Conservation (phyloP, 2,113 vertebrate species). For the Lamprologus tigripictilis region DNA sequence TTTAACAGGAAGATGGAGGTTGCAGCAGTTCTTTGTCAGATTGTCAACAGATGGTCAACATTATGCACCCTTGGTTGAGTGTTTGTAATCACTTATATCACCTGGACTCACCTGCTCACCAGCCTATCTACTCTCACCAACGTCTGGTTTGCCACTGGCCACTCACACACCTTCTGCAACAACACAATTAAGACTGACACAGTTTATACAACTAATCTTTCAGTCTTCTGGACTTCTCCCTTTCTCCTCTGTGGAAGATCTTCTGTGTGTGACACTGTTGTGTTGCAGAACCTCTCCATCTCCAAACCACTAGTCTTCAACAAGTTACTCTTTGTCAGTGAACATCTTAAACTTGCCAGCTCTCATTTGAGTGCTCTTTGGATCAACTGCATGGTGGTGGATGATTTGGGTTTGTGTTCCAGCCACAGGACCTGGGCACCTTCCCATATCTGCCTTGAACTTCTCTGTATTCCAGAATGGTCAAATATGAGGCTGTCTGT, state of each 20-base stretch:
- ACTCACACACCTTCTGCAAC: background rate
- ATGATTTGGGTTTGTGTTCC: background rate
- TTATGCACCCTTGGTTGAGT: background rate
- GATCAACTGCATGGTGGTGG: background rate
- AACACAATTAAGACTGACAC: background rate
- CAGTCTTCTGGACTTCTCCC: background rate
- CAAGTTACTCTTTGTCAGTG: background rate
- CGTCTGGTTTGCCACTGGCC: background rate
- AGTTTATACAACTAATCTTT: background rate
- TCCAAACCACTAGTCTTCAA: background rate
- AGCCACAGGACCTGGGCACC: background rate
- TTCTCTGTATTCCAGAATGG: background rate
- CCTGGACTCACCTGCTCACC: background rate
- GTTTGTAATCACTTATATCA: background rate
- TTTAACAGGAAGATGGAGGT: background rate
- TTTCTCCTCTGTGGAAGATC: background rate
- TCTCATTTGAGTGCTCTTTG: background rate
- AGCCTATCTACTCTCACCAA: background rate
- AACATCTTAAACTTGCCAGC: background rate
- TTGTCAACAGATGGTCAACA: background rate
- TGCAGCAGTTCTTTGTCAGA: background rate
- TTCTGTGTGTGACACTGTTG: background rate
- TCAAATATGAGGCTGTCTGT: background rate
- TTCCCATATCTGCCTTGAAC: background rate
- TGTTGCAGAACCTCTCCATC: background rate